A percentile compares a stretch with the other conserved stretches of the same genome.
These are phyloP conservation scores for Lydus trimaculatus DNA, from an alignment of 2,888 invertebrate species.

Conservation along the genomic window DNA sequence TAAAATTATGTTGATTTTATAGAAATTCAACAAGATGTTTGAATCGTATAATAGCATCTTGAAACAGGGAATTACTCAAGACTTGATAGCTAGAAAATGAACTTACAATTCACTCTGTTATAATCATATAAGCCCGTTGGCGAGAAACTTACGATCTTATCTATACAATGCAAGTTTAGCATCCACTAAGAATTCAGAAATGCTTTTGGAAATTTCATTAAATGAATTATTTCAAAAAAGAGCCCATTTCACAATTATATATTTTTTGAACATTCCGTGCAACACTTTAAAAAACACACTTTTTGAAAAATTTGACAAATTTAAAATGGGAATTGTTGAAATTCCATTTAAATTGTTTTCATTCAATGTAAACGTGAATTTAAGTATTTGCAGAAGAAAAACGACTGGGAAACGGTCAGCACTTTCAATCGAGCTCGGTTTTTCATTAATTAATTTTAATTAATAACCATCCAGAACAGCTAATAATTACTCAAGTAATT, in stretches of 20 bases:
- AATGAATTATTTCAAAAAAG: not conserved
- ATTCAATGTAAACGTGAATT: too few species aligned
- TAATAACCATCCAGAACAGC: conserved; percentile 22
- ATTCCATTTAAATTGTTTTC: too few species aligned
- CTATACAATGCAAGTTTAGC: not conserved
- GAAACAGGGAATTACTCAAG: not conserved
- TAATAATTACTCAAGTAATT: conserved; percentile 26
- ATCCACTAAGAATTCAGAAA: not conserved
- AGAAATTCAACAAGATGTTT: not conserved
- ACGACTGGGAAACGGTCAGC: not conserved
- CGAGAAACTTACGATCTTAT: not conserved
- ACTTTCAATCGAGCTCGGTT: not conserved
- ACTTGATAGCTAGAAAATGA: not conserved
- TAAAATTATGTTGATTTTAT: not conserved
- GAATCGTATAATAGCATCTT: not conserved
- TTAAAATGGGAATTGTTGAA: too few species aligned
- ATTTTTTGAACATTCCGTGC: not conserved
- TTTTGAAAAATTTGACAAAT: too few species aligned
- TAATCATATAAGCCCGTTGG: not conserved
- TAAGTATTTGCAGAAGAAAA: not conserved
- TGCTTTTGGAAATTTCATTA: not conserved
- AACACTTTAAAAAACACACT: too few species aligned
- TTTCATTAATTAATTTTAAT: conserved; percentile 28
- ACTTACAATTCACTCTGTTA: not conserved
- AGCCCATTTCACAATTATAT: too few species aligned